Percentiles rank a stretch among this genome's conserved stretches.
These are phyloP conservation scores for Xenus cinereus DNA, from an alignment of 2,113 vertebrate genomes.

Conservation along the genomic window DNA sequence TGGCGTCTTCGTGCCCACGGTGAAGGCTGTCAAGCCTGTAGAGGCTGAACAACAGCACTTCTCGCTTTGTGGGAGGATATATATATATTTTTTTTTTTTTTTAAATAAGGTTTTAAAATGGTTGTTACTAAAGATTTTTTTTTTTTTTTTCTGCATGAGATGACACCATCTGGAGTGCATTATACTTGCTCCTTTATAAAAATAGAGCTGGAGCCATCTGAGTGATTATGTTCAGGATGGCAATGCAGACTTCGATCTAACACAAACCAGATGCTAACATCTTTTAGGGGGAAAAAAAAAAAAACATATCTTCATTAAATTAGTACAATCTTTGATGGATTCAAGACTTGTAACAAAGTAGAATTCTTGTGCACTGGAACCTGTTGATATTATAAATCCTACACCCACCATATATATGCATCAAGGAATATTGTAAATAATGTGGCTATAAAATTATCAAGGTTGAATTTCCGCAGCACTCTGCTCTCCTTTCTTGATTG, in stretches of 20 bases:
- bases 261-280: conserved; percentile 64
- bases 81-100: background rate
- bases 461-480: background rate
- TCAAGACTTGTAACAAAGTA: conserved; percentile 14
- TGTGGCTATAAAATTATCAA: background rate
- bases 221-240: conserved; percentile 61
- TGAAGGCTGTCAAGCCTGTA: background rate
- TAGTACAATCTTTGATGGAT: background rate
- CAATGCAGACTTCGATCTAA: conserved; percentile 59
- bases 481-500: background rate
- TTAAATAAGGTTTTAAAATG: conserved; percentile 52
- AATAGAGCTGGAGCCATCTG: conserved; percentile 54
- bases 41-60: background rate
- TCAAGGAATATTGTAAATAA: background rate
- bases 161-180: conserved; percentile 72
- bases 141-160: conserved; percentile 12
- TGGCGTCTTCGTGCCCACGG: background rate
- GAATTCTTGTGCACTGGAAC: background rate
- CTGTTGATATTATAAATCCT: background rate
- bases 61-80: background rate
- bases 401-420: background rate
- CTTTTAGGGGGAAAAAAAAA: background rate
- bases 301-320: conserved; percentile 40
- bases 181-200: conserved; percentile 60
- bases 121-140: conserved; percentile 41